phyloP scores from a whole-genome alignment of 1,140 invertebrate genomes.

The Drosophila arizonae region DNA sequence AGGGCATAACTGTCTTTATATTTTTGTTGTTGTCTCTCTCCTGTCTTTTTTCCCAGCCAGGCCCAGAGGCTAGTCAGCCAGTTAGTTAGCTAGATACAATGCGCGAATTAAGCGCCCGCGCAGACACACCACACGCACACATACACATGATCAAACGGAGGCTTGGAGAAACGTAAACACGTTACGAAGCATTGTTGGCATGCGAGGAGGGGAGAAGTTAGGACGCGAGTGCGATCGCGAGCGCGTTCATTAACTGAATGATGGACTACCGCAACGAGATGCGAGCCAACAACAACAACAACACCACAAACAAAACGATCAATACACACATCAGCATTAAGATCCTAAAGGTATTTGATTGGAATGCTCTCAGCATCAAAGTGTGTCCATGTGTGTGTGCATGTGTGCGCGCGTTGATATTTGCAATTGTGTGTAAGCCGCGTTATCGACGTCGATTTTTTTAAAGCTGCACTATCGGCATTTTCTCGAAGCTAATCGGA shows the following conservation, averaged over 20 bases:
- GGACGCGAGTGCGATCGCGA: constrained; percentile 18
- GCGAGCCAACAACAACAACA: constrained; percentile 29
- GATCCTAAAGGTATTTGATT: constrained; percentile 43
- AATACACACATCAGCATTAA: constrained; percentile 19
- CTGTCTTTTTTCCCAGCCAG: constrained; percentile 37
- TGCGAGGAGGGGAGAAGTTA: constrained; percentile 11
- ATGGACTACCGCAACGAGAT: constrained; percentile 60
- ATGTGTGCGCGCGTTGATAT: constrained; percentile 7
- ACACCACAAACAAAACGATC: constrained; percentile 40
- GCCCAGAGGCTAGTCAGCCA: constrained; percentile 40
- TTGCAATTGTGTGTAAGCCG: constrained; percentile 20
- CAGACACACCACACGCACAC: constrained; percentile 3
- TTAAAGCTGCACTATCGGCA: constrained; percentile 16
- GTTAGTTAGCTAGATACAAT: constrained; percentile 59
- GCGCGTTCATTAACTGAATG: constrained; percentile 65
- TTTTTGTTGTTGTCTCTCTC: constrained; percentile 21
- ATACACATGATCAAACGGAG: constrained; percentile 19
- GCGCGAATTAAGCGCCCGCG: constrained; percentile 62
- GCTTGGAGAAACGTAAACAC: constrained; percentile 71
- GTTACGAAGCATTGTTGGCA: constrained; percentile 50
- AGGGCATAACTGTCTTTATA: constrained; percentile 71
- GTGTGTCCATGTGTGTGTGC: constrained; percentile 7
- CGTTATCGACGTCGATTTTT: constrained; percentile 27
- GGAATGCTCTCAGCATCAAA: constrained; percentile 31
- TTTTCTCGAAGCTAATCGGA: neutral